Base-by-base conservation (phyloP, 2,113 vertebrate species). In the Aegotheles bennettii region DNA sequence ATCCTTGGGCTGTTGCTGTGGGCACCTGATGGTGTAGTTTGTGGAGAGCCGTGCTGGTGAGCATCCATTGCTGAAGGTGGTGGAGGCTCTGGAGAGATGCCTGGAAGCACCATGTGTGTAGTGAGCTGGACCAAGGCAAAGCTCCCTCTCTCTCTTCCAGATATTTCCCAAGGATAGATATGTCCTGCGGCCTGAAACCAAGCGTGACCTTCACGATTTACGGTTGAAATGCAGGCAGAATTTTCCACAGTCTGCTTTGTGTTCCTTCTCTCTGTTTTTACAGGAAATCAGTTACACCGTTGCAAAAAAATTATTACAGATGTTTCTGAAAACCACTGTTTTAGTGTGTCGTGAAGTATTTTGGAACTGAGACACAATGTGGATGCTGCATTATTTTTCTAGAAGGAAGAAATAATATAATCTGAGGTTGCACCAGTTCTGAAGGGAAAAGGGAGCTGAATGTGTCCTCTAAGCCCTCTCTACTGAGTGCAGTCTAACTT, bases 21-120 rank as follows among this genome's bases (percentile, higher is more conserved):
- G 16, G n/a, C 26, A 43, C 18, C 28, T 73, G 43, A 17, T 42
- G 31, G 8, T 31, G 8, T 23, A 45, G 48, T 61, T 45, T 0
- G 0, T 33, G 38, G 57, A 51, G 43, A 48, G 40, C 60, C 0
- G 0, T 51, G 83, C 68, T 80, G 64, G 42, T 74, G 50, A 73
- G 29, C 73, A 29, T 50, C 38, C 15, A 7, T 38, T 67, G 77
- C 89, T 79, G 61, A 36, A 13, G 20, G 63, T 0, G 0, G 0
- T 16, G 45, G 43, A 59, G 45, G 24, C 57, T 91, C 60, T 60
- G 74, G 36, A 57, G 42, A 54, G 48, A 24, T 75, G 53, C 69
- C 70, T 1, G 1, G 24, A 68, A 77, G 40, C 2, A 1, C 65
- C 2, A 8, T 89, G 48, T 0, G 0, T 1, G 6, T 53, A 28